Evolutionary conservation across 2,888 invertebrate species (phyloP).

Genomic region (Rosalia funebris): DNA sequence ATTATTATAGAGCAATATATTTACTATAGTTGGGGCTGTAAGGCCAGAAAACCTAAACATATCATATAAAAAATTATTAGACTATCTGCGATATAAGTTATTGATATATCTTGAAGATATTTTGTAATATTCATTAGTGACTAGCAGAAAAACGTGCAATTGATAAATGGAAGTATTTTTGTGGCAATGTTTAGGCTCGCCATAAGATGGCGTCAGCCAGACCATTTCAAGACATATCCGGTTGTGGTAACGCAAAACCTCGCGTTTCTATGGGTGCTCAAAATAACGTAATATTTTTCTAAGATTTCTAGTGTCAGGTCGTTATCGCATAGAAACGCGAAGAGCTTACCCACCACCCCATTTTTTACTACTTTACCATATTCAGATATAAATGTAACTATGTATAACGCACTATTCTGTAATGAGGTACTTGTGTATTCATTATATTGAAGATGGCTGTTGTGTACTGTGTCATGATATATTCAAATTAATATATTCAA

Average conservation of each 20-base stretch:
- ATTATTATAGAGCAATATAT: constrained; percentile 36
- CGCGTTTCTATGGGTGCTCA: constrained; percentile 60
- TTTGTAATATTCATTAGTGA: constrained; percentile 35
- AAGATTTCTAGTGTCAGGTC: constrained; percentile 63
- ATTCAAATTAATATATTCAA: constrained; percentile 60
- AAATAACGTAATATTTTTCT: constrained; percentile 60
- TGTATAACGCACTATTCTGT: constrained; percentile 43
- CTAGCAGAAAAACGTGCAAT: constrained; percentile 45
- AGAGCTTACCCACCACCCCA: constrained; percentile 57
- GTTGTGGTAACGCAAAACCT: constrained; percentile 56
- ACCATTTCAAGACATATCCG: constrained; percentile 66
- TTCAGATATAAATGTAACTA: constrained; percentile 53
- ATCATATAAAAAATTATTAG: constrained; percentile 44
- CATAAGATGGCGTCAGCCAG: constrained; percentile 56
- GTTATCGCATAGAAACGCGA: constrained; percentile 63
- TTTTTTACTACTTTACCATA: constrained; percentile 63
- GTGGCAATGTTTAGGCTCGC: constrained; percentile 59
- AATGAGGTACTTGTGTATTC: constrained; percentile 47
- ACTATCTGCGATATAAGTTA: constrained; percentile 49
- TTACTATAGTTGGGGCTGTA: constrained; percentile 23
- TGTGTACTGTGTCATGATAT: constrained; percentile 62
- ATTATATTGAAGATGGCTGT: constrained; percentile 58
- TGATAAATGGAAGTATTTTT: constrained; percentile 59
- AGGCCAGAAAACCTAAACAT: constrained; percentile 42
- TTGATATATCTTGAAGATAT: constrained; percentile 46